Conservation (phyloP, 2,888 invertebrate genomes). For the Helicoverpa assulta region DNA sequence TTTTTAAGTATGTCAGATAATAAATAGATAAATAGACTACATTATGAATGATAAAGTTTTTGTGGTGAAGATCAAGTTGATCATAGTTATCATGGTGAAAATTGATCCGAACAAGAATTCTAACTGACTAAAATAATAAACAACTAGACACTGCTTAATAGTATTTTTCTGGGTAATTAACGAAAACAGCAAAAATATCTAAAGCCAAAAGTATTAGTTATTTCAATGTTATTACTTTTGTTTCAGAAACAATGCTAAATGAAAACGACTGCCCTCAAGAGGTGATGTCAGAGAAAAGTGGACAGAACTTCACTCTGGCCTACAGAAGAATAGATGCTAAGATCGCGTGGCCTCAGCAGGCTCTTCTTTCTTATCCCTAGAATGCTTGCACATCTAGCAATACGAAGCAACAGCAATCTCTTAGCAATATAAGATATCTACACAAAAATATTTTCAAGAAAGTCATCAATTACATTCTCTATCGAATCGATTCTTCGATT, state of each 20-base stretch:
- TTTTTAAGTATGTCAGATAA: too few relatives aligned
- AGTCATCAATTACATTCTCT: slow-evolving; percentile 34
- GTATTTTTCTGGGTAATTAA: too few relatives aligned
- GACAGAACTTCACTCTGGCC: slow-evolving; percentile 97
- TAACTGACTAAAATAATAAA: too few relatives aligned
- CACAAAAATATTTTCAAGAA: slow-evolving; percentile 46
- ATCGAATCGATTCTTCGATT: slow-evolving; percentile 1
- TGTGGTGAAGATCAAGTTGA: too few relatives aligned
- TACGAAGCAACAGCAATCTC: slow-evolving; percentile 66
- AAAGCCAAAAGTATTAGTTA: background rate
- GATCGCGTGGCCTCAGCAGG: slow-evolving; percentile 97
- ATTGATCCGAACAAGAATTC: too few relatives aligned
- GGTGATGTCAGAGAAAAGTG: slow-evolving; percentile 93
- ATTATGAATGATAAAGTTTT: too few relatives aligned
- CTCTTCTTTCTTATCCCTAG: slow-evolving; percentile 84
- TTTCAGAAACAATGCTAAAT: slow-evolving; percentile 96
- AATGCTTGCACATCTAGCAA: slow-evolving; percentile 46
- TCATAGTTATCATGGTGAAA: too few relatives aligned
- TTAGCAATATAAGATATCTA: slow-evolving; percentile 54
- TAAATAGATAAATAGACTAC: too few relatives aligned
- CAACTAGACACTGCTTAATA: too few relatives aligned
- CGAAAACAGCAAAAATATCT: background rate
- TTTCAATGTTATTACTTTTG: slow-evolving; percentile 27
- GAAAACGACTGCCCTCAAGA: slow-evolving; percentile 98
- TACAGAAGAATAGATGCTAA: slow-evolving; percentile 99